Percentiles rank a stretch among this genome's conserved stretches.
These are phyloP conservation scores for Ochotona curzoniae DNA, from an alignment of 2,113 vertebrate species.

Conservation along the genomic window DNA sequence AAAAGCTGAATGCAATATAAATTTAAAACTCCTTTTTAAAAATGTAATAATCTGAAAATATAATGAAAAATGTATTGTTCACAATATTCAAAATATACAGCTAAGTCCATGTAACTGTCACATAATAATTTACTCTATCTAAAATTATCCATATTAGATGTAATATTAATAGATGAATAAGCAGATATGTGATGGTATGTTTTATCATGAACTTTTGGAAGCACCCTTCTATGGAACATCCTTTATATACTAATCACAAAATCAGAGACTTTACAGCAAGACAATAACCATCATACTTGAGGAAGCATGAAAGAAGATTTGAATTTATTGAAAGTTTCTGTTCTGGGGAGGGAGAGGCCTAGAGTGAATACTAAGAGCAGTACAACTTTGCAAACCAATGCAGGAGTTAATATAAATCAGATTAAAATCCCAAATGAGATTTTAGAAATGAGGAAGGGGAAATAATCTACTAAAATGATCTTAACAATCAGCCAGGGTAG, in stretches of 20 bases:
- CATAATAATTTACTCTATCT: neutral
- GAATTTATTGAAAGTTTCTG: neutral
- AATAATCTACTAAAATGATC: neutral
- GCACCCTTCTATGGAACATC: neutral
- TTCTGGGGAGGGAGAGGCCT: neutral
- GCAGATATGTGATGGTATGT: neutral
- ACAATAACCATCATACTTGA: neutral
- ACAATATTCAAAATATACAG: neutral
- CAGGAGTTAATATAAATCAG: neutral
- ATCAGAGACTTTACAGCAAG: neutral
- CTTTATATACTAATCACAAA: neutral
- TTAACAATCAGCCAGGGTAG: neutral
- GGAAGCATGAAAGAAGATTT: neutral
- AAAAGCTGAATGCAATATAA: neutral
- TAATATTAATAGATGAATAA: neutral
- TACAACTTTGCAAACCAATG: neutral
- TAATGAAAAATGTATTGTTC: neutral
- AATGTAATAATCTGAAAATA: neutral
- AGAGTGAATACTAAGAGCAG: neutral
- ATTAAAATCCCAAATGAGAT: neutral
- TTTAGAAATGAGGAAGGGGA: neutral
- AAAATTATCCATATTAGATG: neutral
- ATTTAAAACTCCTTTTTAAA: neutral
- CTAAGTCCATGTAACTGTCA: neutral
- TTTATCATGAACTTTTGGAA: too few species aligned